Conservation (phyloP, 2,888 invertebrate species). For the Dione juno region DNA sequence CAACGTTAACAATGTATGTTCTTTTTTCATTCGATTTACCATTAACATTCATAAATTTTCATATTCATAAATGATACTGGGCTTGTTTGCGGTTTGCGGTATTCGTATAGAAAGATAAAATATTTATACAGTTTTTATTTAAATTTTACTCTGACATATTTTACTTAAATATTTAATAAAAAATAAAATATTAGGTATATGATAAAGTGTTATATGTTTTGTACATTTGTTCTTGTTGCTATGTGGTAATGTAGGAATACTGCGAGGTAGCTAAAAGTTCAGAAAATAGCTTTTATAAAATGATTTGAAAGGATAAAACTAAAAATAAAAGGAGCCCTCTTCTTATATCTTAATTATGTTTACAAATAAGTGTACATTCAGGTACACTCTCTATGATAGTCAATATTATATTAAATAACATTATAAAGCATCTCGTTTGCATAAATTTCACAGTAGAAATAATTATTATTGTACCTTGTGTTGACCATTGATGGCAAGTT, state of each 20-base stretch:
- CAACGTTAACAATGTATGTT: background rate
- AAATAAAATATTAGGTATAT: no score
- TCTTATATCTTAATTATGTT: no score
- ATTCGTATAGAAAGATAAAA: background rate
- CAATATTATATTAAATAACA: no score
- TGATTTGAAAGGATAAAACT: background rate
- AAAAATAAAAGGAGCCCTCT: no score
- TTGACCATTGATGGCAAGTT: slow-evolving; percentile 30
- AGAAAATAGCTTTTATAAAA: background rate
- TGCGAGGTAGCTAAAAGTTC: background rate
- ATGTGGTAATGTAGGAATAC: background rate
- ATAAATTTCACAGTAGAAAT: slow-evolving; percentile 13
- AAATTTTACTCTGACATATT: background rate
- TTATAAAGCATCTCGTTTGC: background rate
- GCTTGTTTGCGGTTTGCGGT: slow-evolving; percentile 12
- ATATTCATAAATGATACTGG: slow-evolving; percentile 12
- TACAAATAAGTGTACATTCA: no score
- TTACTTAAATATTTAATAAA: background rate
- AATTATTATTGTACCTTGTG: slow-evolving; percentile 23
- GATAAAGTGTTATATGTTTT: background rate
- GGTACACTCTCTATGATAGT: no score
- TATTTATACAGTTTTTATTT: slow-evolving; percentile 8
- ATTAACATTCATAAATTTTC: slow-evolving; percentile 19
- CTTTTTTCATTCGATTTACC: slow-evolving; percentile 5
- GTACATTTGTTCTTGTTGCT: background rate